Evolutionary conservation across 30 jellyfish, hydroid and myxozoan species (phyloP).

Genomic region (Sanderia malayensis): DNA sequence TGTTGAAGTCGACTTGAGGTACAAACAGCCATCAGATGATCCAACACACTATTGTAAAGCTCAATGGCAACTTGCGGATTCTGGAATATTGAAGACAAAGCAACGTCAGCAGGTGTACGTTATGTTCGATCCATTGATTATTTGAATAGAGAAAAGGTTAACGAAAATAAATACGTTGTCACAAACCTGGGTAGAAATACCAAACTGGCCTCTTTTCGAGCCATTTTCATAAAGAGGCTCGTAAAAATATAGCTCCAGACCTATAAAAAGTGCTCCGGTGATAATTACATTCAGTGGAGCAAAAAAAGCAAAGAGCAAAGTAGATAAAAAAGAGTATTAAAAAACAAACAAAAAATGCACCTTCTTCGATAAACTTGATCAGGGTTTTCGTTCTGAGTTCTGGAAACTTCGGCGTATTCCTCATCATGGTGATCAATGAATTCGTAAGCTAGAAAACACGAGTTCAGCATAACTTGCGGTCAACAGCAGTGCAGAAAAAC

Average conservation of each 20-base stretch:
- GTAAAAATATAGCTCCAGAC: background rate
- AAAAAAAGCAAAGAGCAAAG: background rate
- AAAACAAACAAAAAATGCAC: background rate
- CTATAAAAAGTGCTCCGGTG: background rate
- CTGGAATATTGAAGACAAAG: slow-evolving; percentile 3
- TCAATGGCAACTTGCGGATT: slow-evolving; percentile 16
- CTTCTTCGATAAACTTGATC: slow-evolving; percentile 28
- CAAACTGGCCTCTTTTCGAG: background rate
- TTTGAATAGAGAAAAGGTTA: background rate
- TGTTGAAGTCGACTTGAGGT: slow-evolving; percentile 5
- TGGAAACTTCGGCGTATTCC: slow-evolving; percentile 36
- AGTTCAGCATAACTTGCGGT: too few relatives aligned
- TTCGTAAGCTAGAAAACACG: slow-evolving; percentile 15
- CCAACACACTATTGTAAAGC: slow-evolving; percentile 36
- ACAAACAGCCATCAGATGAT: slow-evolving; percentile 21
- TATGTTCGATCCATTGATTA: background rate
- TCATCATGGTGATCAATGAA: slow-evolving; percentile 17
- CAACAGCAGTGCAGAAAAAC: too few relatives aligned
- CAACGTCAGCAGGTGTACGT: background rate
- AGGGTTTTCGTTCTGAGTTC: slow-evolving; percentile 17
- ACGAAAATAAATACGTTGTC: background rate
- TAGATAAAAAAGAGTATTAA: too few relatives aligned
- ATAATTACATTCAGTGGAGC: background rate
- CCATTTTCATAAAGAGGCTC: background rate
- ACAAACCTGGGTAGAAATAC: background rate